Conservation (phyloP, 2,113 vertebrate species). For the Sinocyclocheilus grahami region DNA sequence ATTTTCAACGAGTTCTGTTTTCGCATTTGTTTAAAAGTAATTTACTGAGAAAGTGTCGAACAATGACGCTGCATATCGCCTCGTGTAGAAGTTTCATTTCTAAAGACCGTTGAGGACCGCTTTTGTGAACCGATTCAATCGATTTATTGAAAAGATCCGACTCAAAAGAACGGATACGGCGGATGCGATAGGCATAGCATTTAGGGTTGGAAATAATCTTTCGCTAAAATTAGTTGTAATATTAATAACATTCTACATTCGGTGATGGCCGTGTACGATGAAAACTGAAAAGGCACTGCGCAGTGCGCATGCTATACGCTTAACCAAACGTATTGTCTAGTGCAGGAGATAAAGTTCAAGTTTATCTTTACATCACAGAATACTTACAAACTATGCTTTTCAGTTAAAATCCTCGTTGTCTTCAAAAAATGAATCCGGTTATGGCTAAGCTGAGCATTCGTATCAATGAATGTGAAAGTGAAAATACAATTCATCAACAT, state of each 20-base stretch:
- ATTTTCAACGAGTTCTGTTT: background rate
- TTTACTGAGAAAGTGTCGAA: background rate
- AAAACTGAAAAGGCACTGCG: background rate
- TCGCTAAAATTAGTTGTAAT: background rate
- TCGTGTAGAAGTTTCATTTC: background rate
- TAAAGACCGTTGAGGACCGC: background rate
- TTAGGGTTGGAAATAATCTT: background rate
- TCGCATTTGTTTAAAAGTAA: background rate
- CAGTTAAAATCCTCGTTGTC: background rate
- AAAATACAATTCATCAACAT: conserved; percentile 37
- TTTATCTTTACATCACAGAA: background rate
- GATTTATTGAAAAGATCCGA: background rate
- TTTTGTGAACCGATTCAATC: background rate
- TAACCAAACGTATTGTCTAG: too few relatives aligned
- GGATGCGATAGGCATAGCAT: background rate
- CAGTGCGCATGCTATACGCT: too few relatives aligned
- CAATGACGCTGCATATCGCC: background rate
- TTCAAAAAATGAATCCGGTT: too few relatives aligned
- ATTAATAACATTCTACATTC: background rate
- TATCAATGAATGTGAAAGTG: conserved; percentile 49
- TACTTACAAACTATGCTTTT: background rate
- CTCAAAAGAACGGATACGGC: background rate
- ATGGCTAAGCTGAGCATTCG: background rate
- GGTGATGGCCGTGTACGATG: background rate
- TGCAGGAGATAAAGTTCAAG: too few relatives aligned